Base-by-base conservation (phyloP, 2,888 invertebrate genomes). In the Chydorus sphaericus region DNA sequence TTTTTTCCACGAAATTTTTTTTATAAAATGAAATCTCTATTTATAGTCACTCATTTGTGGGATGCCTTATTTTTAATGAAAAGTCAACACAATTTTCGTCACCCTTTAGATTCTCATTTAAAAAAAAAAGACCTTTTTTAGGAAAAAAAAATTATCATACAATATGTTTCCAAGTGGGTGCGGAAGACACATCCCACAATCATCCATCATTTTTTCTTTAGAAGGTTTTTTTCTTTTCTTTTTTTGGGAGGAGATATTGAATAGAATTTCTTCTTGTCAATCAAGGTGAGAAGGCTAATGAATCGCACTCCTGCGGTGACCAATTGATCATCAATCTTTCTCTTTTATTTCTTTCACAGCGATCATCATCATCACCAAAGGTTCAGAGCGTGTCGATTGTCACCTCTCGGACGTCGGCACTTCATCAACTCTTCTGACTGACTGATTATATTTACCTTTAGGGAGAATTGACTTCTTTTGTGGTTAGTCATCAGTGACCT, bases 1-100 rank as follows among this genome's bases (percentile, higher is more conserved):
- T n/a, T n/a, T n/a, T n/a, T n/a, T n/a, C n/a, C n/a, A n/a, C n/a
- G n/a, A n/a, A n/a, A n/a, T n/a, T n/a, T n/a, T n/a, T n/a, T n/a
- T n/a, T n/a, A n/a, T n/a, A n/a, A n/a, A n/a, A n/a, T n/a, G n/a
- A n/a, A n/a, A n/a, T n/a, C n/a, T n/a, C n/a, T n/a, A n/a, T n/a
- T n/a, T n/a, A n/a, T n/a, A n/a, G 44, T 26, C 44, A 26, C 44
- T 44, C 44, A 44, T 44, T 44, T 44, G 44, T 44, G 44, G 33
- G 14, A 14, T 33, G 33, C 33, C 8, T 33, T 14, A 10, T 33
- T 44, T 44, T 39, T 44, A 44, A 44, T 44, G 44, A 44, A 44
- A 44, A 44, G 44, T 44, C 44, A 44, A 44, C 44, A 44, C 44
- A n/a, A 28, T 44, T 44, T 28, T 44, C 44, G 44, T 44, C 44